Evolutionary conservation across 2,888 invertebrate genomes (phyloP).

Genomic region (Hemicrepidius hirtus): DNA sequence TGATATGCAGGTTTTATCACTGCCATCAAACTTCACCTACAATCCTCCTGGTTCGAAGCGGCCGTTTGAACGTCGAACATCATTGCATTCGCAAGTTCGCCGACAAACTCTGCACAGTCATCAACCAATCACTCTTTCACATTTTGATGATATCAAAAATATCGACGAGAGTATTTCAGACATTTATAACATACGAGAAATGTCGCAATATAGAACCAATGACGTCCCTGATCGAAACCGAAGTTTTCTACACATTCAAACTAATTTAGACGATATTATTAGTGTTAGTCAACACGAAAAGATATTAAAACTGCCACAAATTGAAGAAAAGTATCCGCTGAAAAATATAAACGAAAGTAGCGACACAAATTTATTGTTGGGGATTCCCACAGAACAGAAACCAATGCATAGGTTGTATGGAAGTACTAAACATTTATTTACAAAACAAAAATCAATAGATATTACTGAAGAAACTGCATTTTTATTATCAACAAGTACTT

Average conservation of each 20-base stretch:
- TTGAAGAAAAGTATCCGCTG: slow-evolving; percentile 60
- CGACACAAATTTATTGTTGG: slow-evolving; percentile 61
- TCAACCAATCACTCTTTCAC: slow-evolving; percentile 76
- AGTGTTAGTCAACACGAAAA: slow-evolving; percentile 60
- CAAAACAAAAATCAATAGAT: slow-evolving; percentile 75
- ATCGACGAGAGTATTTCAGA: slow-evolving; percentile 70
- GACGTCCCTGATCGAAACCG: slow-evolving; percentile 68
- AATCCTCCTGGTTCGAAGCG: slow-evolving; percentile 78
- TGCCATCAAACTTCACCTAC: slow-evolving; percentile 90
- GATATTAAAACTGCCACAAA: slow-evolving; percentile 60
- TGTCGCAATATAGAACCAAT: slow-evolving; percentile 55
- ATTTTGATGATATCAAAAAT: slow-evolving; percentile 74
- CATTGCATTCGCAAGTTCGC: slow-evolving; percentile 67
- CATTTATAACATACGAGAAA: slow-evolving; percentile 68
- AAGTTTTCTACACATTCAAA: slow-evolving; percentile 53
- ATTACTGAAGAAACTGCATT: slow-evolving; percentile 74
- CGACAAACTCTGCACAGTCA: slow-evolving; percentile 78
- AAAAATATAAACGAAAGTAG: slow-evolving; percentile 64
- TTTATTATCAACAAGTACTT: slow-evolving; percentile 59
- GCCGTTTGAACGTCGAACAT: slow-evolving; percentile 64
- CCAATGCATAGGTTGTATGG: slow-evolving; percentile 69
- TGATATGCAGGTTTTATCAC: slow-evolving; percentile 79
- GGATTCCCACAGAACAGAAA: slow-evolving; percentile 65
- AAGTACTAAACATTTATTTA: slow-evolving; percentile 76
- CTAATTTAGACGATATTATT: slow-evolving; percentile 66